phyloP scores from a whole-genome alignment of 2,888 invertebrate genomes.

The Drosophila nr. perissopoda region DNA sequence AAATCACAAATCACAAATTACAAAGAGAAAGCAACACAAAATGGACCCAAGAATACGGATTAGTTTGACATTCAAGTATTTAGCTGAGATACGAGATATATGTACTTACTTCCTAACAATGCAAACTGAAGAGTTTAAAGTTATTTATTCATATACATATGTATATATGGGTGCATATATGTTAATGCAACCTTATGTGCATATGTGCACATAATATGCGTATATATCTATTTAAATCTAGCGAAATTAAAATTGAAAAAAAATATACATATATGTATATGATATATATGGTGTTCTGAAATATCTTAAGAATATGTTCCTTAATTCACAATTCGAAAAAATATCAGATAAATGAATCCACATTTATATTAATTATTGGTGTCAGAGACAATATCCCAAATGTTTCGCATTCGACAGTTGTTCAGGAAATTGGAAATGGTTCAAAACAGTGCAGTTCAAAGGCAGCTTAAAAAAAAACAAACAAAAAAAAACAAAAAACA shows the following conservation, averaged over 20 bases:
- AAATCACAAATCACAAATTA: conserved; percentile 14
- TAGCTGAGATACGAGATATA: conserved; percentile 23
- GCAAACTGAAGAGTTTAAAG: conserved; percentile 31
- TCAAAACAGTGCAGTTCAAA: background rate
- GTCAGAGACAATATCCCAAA: background rate
- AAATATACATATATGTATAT: background rate
- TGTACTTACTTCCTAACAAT: conserved; percentile 38
- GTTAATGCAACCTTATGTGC: background rate
- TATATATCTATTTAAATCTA: conserved; percentile 10
- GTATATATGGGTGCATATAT: background rate
- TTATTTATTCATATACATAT: conserved; percentile 16
- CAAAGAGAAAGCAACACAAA: conserved; percentile 32
- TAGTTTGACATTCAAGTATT: conserved; percentile 31
- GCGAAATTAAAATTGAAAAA: background rate
- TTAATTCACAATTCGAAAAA: conserved; percentile 19
- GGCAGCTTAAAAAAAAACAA: background rate
- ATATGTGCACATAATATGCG: background rate
- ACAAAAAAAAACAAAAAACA: background rate
- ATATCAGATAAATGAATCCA: conserved; percentile 16
- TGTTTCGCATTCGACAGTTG: conserved; percentile 4
- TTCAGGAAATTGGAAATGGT: background rate
- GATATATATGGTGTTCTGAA: conserved; percentile 5
- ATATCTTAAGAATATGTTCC: conserved; percentile 21
- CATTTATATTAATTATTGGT: conserved; percentile 25
- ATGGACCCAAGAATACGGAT: conserved; percentile 19